Percentiles rank a stretch among this genome's conserved stretches.
These are phyloP conservation scores for Melitaea athalia DNA, from an alignment of 2,888 invertebrate species.

Conservation along the genomic window DNA sequence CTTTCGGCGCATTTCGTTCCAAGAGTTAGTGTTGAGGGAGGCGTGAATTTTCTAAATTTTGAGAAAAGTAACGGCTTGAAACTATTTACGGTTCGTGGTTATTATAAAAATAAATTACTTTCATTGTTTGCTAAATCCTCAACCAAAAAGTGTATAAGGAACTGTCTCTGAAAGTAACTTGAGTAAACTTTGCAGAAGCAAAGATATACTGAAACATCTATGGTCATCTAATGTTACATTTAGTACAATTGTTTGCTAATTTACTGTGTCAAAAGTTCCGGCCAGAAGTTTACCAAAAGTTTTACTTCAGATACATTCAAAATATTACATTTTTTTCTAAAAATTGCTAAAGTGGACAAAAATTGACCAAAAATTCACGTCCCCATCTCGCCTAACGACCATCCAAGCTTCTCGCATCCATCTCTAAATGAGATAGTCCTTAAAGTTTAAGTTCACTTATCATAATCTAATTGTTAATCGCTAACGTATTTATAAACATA, in stretches of 20 bases:
- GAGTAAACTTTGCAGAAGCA: too few relatives aligned
- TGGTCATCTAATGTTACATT: too few relatives aligned
- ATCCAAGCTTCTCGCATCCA: constrained; percentile 37
- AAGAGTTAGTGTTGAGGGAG: constrained; percentile 38
- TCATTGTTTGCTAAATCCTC: too few relatives aligned
- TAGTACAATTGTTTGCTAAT: too few relatives aligned
- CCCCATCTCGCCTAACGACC: constrained; percentile 14
- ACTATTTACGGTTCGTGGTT: too few relatives aligned
- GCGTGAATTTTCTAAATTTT: constrained; percentile 13
- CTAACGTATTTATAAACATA: constrained; percentile 34
- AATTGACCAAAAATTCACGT: constrained; percentile 32
- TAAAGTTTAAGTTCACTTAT: constrained; percentile 38
- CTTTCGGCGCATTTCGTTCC: constrained; percentile 61
- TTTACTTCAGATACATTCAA: too few relatives aligned
- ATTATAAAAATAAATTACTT: too few relatives aligned
- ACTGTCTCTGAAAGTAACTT: too few relatives aligned
- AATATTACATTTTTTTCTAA: neutral
- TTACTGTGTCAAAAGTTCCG: too few relatives aligned
- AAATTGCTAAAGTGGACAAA: neutral
- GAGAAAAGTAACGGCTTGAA: neutral
- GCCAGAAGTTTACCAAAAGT: too few relatives aligned
- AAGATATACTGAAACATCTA: too few relatives aligned
- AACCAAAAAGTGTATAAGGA: too few relatives aligned
- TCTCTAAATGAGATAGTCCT: constrained; percentile 36
- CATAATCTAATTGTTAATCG: constrained; percentile 30